phyloP scores from a whole-genome alignment of 2,113 vertebrate species.

The Cyprinodon variegatus region DNA sequence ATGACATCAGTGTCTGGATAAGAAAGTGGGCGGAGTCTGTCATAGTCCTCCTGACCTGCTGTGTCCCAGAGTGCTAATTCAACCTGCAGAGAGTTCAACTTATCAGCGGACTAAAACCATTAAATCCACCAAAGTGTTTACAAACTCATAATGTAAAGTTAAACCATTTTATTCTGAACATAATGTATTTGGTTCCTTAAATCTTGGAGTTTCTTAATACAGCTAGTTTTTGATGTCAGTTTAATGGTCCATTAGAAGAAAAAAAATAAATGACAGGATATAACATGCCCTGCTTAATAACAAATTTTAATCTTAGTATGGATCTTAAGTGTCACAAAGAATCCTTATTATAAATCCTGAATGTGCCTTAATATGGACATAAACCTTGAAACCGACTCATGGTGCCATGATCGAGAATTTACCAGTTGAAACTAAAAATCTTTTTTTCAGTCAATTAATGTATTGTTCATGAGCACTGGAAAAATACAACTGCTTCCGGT shows the following conservation, averaged over 20 bases:
- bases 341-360: neutral
- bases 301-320: neutral
- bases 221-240: neutral
- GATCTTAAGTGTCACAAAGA: neutral
- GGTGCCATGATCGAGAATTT: neutral
- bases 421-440: neutral
- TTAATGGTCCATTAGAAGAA: neutral
- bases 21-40: conserved; percentile 95
- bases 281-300: neutral
- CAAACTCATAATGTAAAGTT: neutral
- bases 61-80: conserved; percentile 99
- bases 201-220: neutral
- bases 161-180: neutral
- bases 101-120: neutral
- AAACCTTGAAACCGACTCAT: too few species aligned
- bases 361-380: too few species aligned
- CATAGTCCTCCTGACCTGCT: conserved; percentile 98
- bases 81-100: conserved; percentile 80
- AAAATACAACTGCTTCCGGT: neutral
- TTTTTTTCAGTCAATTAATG: neutral
- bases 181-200: neutral
- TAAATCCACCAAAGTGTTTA: neutral
- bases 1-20: conserved; percentile 99
- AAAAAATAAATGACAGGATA: neutral
- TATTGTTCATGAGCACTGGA: neutral